Evolutionary conservation across 2,888 invertebrate genomes (phyloP).

Genomic region (Ophraella communa): DNA sequence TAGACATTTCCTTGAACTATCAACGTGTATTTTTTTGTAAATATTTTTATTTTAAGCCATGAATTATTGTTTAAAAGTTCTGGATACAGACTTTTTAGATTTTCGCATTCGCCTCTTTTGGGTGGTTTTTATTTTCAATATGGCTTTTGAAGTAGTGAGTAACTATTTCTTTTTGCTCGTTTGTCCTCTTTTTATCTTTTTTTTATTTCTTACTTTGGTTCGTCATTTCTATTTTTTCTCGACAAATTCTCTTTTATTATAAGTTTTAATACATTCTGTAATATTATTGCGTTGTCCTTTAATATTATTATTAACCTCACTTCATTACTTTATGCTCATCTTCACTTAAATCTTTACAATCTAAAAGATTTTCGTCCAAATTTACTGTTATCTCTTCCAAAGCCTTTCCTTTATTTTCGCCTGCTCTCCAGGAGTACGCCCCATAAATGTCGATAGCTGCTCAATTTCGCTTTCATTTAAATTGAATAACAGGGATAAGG

Average conservation of each 20-base stretch:
- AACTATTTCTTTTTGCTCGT: background rate
- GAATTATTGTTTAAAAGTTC: too few relatives aligned
- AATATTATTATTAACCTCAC: background rate
- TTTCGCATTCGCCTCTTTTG: too few relatives aligned
- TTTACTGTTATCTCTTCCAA: background rate
- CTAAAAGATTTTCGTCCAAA: conserved; percentile 29
- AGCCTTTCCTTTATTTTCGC: background rate
- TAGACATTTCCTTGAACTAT: too few relatives aligned
- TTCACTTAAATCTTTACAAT: too few relatives aligned
- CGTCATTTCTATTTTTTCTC: background rate
- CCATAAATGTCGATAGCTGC: conserved; percentile 13
- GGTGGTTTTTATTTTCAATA: background rate
- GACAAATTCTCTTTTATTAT: background rate
- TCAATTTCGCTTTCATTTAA: conserved; percentile 26
- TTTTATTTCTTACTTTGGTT: background rate
- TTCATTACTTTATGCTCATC: too few relatives aligned
- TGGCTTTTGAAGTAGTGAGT: background rate
- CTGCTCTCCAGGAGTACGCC: conserved; percentile 4
- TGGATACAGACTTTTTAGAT: too few relatives aligned
- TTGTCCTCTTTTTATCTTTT: background rate
- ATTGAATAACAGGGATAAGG: too few relatives aligned
- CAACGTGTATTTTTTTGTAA: too few relatives aligned
- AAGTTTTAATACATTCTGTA: background rate
- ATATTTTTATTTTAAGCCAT: too few relatives aligned
- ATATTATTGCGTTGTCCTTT: background rate